Percentiles rank a stretch among this genome's conserved stretches.
phyloP scores from a whole-genome alignment of 2,113 vertebrate genomes.

The Nipponia nippon region DNA sequence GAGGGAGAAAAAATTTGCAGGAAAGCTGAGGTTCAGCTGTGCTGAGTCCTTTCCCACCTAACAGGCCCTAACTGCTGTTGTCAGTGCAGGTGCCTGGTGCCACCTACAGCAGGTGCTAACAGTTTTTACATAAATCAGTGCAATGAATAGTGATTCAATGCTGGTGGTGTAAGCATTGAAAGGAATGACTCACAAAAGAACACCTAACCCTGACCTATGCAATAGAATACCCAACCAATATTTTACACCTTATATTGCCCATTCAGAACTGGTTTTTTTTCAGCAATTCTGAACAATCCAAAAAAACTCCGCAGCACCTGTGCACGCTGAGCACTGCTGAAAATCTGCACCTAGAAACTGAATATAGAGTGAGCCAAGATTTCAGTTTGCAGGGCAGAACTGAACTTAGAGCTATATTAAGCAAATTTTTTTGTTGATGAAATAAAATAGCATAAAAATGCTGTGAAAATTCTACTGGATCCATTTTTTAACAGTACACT shows the following conservation, averaged over 20 bases:
- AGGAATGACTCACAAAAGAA: not conserved
- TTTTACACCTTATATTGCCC: not conserved
- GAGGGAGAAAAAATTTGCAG: not conserved
- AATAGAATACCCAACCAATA: not conserved
- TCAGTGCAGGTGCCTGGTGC: not conserved
- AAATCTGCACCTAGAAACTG: not conserved
- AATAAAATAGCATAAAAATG: not conserved
- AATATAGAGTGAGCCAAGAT: not conserved
- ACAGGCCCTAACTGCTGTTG: not conserved
- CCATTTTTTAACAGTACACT: not conserved
- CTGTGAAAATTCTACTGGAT: not conserved
- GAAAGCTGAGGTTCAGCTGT: not conserved
- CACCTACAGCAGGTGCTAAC: not conserved
- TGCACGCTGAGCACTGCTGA: not conserved
- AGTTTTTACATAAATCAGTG: not conserved
- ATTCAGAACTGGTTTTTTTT: not conserved
- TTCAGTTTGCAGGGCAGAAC: not conserved
- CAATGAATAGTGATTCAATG: not conserved
- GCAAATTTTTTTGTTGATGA: not conserved
- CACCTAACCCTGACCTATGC: not conserved
- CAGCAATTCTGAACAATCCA: not conserved
- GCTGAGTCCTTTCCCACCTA: not conserved
- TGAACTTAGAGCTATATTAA: not conserved
- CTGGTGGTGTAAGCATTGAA: not conserved
- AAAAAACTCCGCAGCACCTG: not conserved